Percentiles rank a stretch among this genome's conserved stretches.
These are phyloP conservation scores for Gouania willdenowi DNA, from an alignment of 2,797 vertebrate species.

Conservation along the genomic window DNA sequence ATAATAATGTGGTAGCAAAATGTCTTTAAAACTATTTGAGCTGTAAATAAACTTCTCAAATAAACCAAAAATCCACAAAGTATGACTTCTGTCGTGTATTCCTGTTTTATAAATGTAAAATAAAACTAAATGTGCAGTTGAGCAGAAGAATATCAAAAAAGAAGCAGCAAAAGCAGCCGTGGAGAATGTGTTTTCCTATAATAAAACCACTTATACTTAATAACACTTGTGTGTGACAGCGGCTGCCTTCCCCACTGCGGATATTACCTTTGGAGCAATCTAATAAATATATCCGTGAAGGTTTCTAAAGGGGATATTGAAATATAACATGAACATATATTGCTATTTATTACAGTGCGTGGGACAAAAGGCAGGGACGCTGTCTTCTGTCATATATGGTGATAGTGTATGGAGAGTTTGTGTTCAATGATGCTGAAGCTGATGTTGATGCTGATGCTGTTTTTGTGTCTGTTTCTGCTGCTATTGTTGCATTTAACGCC, in stretches of 20 bases:
- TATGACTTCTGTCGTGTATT: too few species aligned
- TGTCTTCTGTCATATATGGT: slow-evolving; percentile 40
- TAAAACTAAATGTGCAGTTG: slow-evolving; percentile 73
- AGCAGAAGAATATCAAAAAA: slow-evolving; percentile 77
- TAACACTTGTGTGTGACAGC: slow-evolving; percentile 80
- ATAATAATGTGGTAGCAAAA: too few species aligned
- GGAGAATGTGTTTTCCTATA: slow-evolving; percentile 79
- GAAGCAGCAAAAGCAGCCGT: slow-evolving; percentile 75
- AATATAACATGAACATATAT: slow-evolving; percentile 81
- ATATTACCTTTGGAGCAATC: slow-evolving; percentile 83
- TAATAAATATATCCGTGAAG: slow-evolving; percentile 84
- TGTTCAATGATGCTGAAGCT: too few species aligned
- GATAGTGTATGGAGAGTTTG: slow-evolving; percentile 2
- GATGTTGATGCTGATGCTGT: too few species aligned
- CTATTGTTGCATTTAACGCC: slow-evolving; percentile 4
- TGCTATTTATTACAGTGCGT: slow-evolving; percentile 78
- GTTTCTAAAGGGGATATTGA: slow-evolving; percentile 82
- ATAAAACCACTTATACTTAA: slow-evolving; percentile 82
- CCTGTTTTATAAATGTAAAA: background rate
- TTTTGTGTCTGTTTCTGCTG: background rate
- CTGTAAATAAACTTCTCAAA: too few species aligned
- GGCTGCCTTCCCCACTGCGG: slow-evolving; percentile 76
- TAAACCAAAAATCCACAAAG: too few species aligned
- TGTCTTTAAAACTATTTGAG: too few species aligned
- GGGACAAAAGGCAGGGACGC: slow-evolving; percentile 50